Percentiles rank a stretch among this genome's conserved stretches.
Evolutionary conservation across 2,113 vertebrate genomes (phyloP).

Genomic region (Planiliza haematocheilus): DNA sequence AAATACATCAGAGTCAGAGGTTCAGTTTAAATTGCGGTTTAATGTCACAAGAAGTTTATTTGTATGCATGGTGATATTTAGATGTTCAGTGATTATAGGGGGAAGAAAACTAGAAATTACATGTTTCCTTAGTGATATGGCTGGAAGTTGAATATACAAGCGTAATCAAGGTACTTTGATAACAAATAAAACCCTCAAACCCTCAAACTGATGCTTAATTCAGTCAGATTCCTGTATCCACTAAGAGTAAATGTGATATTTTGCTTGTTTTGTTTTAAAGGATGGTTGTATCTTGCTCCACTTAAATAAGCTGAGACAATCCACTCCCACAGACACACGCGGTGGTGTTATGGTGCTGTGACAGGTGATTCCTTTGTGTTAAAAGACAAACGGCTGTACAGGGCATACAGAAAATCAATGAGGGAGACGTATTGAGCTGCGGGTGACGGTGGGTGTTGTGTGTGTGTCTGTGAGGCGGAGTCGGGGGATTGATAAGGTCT

Average conservation of each 20-base stretch:
- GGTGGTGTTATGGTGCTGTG: constrained; percentile 25
- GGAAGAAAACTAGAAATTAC: not conserved
- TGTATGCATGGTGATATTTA: not conserved
- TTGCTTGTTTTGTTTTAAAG: no score
- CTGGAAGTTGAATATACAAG: no score
- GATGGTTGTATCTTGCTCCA: no score
- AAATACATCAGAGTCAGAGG: not conserved
- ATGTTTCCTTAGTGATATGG: no score
- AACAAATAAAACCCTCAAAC: no score
- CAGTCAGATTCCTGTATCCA: not conserved
- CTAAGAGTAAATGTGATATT: not conserved
- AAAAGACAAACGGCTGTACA: constrained; percentile 57
- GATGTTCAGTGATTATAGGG: not conserved
- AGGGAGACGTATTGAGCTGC: constrained; percentile 69
- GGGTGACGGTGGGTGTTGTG: constrained; percentile 34
- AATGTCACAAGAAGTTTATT: not conserved
- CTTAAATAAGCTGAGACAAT: constrained; percentile 35
- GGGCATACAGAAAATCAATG: constrained; percentile 78
- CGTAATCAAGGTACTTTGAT: no score
- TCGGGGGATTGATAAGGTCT: constrained; percentile 46
- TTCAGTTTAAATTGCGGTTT: not conserved
- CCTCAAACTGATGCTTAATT: no score
- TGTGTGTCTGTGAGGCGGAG: constrained; percentile 13
- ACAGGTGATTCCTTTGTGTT: constrained; percentile 66
- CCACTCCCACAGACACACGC: constrained; percentile 34